Evolutionary conservation across 2,888 invertebrate species (phyloP), one percentile per base, ranked within the genome.

Genomic region (Lissonota sp.): DNA sequence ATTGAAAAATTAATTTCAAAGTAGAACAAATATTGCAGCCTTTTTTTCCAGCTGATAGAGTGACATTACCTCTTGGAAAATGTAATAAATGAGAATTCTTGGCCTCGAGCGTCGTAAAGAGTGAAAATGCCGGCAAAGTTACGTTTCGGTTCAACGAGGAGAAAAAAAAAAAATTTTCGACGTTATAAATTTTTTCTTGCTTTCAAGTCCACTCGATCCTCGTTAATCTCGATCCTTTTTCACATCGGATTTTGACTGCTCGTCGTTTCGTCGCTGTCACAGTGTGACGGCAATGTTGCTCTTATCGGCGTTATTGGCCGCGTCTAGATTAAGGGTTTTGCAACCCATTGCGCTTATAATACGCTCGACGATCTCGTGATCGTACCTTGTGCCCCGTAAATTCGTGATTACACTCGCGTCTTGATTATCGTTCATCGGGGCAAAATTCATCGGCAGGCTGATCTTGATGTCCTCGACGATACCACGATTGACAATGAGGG

Each of bases 331-430:
- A 26, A 88, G 87, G 26, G 88, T 87, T 62, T 91, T 92, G 79
- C 91, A 91, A 14, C 92, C 92, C 37, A 91, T 90, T 8, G 91
- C 88, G n/a, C 89, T 84, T 85, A 96, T 94, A 26, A 96, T 93
- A 10, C 94, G 94, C 57, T 93, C 93, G 7, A 95, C 93, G 6
- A 95, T 94, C 14, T 95, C 94, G 69, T 89, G 88, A 0, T 95
- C 94, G 90, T 96, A 96, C 87, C 94, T 93, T 83, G 95, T 94
- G 12, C 96, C 96, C 88, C 95, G 95, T 6, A 96, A 93, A 83
- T 94, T 94, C 4, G 95, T 95, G 64, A 96, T 94, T 3, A 95
- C 95, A 42, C 95, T 95, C 0, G 95, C 95, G 87, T 96, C 95
- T 5, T 95, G 95, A 83, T 94, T 94, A 88, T 95, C 95, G 8